A percentile compares a stretch with the other conserved stretches of the same genome.
Evolutionary conservation across 2,113 vertebrate genomes (phyloP).

Genomic region (Amazona vittata): DNA sequence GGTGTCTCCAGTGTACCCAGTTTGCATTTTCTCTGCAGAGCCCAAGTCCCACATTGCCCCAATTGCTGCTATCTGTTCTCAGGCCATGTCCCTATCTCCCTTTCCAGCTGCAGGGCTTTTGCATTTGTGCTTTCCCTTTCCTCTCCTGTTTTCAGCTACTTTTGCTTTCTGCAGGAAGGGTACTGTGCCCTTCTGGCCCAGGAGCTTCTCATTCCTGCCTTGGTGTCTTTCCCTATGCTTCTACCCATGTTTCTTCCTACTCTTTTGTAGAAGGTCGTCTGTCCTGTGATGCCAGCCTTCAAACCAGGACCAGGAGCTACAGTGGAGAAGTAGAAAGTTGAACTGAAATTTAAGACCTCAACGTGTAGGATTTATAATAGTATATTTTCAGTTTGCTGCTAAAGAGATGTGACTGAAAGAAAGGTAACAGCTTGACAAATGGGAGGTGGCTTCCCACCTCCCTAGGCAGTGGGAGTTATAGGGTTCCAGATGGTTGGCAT

Average conservation of each 20-base stretch:
- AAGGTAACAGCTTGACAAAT: conserved; percentile 3
- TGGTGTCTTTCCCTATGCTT: not conserved
- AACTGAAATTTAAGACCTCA: not conserved
- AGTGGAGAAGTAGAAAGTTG: not conserved
- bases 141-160: not conserved
- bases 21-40: not conserved
- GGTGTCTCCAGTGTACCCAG: not conserved
- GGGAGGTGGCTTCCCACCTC: not conserved
- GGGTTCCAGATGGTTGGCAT: not conserved
- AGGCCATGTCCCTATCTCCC: not conserved
- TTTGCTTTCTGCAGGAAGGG: not conserved
- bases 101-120: not conserved
- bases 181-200: not conserved
- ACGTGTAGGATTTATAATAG: not conserved
- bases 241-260: not conserved
- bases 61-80: rapidly evolving
- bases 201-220: not conserved
- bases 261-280: not conserved
- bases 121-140: not conserved
- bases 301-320: not conserved
- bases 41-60: not conserved
- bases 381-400: not conserved
- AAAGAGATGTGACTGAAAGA: not conserved
- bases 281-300: not conserved
- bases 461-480: not conserved